These are phyloP conservation scores for Drosophila niveifrons DNA, from an alignment of 2,888 invertebrate species.

Conservation along the genomic window DNA sequence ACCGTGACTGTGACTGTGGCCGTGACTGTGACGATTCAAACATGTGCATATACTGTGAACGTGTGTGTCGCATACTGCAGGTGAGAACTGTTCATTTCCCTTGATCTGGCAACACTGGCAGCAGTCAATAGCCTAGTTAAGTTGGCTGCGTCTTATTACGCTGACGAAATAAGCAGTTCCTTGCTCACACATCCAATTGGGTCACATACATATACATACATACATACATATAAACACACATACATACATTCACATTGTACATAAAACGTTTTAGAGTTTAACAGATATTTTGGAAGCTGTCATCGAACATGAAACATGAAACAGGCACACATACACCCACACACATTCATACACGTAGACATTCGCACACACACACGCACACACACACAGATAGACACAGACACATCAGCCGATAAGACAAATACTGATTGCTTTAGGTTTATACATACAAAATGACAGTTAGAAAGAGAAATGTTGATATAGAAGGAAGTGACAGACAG, in stretches of 20 bases:
- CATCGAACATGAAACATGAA: slow-evolving; percentile 18
- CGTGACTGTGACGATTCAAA: slow-evolving; percentile 19
- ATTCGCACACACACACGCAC: slow-evolving; percentile 1
- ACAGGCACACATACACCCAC: neutral
- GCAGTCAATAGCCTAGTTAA: neutral
- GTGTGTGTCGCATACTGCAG: slow-evolving; percentile 7
- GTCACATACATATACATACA: slow-evolving; percentile 11
- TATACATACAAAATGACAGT: slow-evolving; percentile 23
- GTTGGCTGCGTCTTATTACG: slow-evolving; percentile 7
- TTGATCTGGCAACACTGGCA: slow-evolving; percentile 8
- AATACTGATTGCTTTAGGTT: slow-evolving; percentile 52
- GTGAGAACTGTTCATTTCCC: slow-evolving; percentile 31
- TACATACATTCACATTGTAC: neutral
- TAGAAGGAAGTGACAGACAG: slow-evolving; percentile 8
- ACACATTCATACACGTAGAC: neutral
- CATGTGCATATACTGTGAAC: slow-evolving; percentile 29
- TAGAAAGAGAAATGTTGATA: slow-evolving; percentile 11
- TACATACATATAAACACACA: slow-evolving; percentile 14
- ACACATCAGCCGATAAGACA: slow-evolving; percentile 54
- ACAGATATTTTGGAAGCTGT: slow-evolving; percentile 9
- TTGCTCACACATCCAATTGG: neutral
- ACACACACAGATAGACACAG: slow-evolving; percentile 17
- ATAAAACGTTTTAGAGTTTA: slow-evolving; percentile 2
- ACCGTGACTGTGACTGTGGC: slow-evolving; percentile 7
- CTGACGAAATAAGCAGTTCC: slow-evolving; percentile 19